phyloP scores from a whole-genome alignment of 2,113 vertebrate genomes.

The Spheniscus mendiculus region DNA sequence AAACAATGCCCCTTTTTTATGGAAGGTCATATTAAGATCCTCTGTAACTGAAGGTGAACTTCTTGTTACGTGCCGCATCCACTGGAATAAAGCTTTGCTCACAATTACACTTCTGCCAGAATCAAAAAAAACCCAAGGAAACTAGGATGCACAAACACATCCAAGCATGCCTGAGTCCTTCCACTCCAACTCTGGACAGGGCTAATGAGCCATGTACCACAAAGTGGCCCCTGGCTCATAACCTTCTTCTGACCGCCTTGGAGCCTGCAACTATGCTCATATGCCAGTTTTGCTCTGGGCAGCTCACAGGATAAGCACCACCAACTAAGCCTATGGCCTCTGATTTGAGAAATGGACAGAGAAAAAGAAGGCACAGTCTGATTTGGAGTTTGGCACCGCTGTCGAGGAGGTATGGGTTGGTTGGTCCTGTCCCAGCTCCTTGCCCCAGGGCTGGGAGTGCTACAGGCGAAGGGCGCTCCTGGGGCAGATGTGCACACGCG shows the following conservation, averaged over 20 bases:
- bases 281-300: not conserved
- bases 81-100: not conserved
- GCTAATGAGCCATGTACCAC: not conserved
- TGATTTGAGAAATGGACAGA: not conserved
- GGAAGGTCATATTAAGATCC: slow-evolving; percentile 4
- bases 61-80: not conserved
- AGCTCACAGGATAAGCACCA: not conserved
- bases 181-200: not conserved
- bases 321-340: not conserved
- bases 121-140: not conserved
- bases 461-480: not conserved
- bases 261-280: not conserved
- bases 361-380: not conserved
- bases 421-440: not conserved
- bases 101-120: not conserved
- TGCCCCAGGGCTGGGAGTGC: not conserved
- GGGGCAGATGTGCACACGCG: not conserved
- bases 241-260: not conserved
- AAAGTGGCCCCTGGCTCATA: not conserved
- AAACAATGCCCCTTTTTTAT: not conserved
- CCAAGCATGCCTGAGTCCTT: not conserved
- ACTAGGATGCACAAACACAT: not conserved
- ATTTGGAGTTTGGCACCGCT: not conserved
- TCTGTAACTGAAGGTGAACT: slow-evolving; percentile 19
- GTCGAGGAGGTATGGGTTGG: not conserved